Percentiles rank a stretch among this genome's conserved stretches.
Conservation (phyloP, 2,888 invertebrate genomes). For the Ormyrus rosae region DNA sequence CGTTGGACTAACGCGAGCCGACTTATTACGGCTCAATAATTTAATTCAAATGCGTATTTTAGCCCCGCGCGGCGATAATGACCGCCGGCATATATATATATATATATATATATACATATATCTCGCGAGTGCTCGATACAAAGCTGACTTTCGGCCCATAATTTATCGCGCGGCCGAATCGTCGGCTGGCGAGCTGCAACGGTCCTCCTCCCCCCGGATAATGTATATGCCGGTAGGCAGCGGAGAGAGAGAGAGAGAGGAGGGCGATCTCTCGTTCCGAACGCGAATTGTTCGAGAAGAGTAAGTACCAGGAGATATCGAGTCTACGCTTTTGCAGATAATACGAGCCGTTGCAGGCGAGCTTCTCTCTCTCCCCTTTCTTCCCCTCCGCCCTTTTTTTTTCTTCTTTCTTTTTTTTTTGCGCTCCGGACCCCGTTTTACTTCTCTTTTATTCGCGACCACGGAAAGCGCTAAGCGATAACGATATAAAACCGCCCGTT, state of each 20-base stretch:
- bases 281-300: slow-evolving; percentile 54
- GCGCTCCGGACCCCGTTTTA: slow-evolving; percentile 42
- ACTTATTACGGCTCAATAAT: not conserved
- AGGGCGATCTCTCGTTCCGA: slow-evolving; percentile 31
- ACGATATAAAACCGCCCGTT: slow-evolving; percentile 47
- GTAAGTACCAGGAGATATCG: slow-evolving; percentile 55
- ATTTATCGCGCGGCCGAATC: slow-evolving; percentile 41
- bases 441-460: slow-evolving; percentile 47
- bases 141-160: slow-evolving; percentile 39
- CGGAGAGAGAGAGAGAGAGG: not conserved
- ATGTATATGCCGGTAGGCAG: slow-evolving; percentile 11
- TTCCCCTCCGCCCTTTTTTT: slow-evolving; percentile 20
- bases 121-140: slow-evolving; percentile 29
- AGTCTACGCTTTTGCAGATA: slow-evolving; percentile 50
- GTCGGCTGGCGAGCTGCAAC: slow-evolving; percentile 14
- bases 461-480: slow-evolving; percentile 46
- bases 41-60: slow-evolving; percentile 13
- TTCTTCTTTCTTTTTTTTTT: slow-evolving; percentile 8
- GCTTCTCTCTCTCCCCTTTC: slow-evolving; percentile 47
- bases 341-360: slow-evolving; percentile 44
- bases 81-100: not conserved
- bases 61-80: slow-evolving; percentile 3
- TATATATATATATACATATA: not conserved
- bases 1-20: not conserved
- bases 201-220: not conserved